These are phyloP conservation scores for Amphiura filiformis DNA, from an alignment of 35 echinoderm and acorn worm genomes.

Conservation along the genomic window DNA sequence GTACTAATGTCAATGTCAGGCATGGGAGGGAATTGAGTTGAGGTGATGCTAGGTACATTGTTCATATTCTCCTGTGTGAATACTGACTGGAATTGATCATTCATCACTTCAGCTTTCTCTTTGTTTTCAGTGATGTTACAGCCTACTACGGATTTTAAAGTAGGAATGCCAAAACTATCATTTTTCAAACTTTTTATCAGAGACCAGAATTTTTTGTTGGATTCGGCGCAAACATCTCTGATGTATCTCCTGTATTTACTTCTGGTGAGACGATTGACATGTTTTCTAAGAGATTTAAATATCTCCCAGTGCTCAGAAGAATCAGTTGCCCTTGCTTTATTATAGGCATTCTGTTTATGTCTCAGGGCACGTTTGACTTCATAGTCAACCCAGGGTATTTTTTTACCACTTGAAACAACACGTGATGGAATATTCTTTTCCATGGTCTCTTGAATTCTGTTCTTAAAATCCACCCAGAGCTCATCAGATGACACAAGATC, in stretches of 20 bases:
- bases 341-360: neutral
- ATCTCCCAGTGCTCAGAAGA: neutral
- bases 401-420: neutral
- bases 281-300: neutral
- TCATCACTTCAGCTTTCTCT: constrained; percentile 7
- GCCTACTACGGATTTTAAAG: neutral
- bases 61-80: constrained; percentile 10
- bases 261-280: neutral
- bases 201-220: neutral
- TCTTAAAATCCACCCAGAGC: neutral
- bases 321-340: neutral
- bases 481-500: neutral
- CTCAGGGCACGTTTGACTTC: neutral
- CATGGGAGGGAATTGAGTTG: constrained; percentile 3
- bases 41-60: neutral
- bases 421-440: neutral
- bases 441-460: neutral
- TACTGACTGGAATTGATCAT: constrained; percentile 14
- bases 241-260: neutral
- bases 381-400: neutral
- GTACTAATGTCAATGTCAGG: constrained; percentile 18
- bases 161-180: neutral
- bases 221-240: neutral
- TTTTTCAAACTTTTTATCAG: neutral
- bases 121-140: neutral